Conservation (phyloP, 2,797 vertebrate species). For the Neostethus bicornis region DNA sequence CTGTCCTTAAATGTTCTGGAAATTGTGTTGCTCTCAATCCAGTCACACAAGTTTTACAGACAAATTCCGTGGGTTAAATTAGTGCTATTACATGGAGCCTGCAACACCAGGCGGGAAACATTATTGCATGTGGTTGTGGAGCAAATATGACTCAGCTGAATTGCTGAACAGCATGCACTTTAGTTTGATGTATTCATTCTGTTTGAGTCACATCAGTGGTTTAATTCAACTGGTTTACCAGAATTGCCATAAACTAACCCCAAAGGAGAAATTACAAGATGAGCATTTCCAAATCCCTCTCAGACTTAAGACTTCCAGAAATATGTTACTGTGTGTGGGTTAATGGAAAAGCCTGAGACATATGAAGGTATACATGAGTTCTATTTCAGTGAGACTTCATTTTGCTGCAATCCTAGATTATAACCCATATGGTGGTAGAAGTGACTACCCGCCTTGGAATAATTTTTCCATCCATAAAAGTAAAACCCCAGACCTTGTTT, state of each 20-base stretch:
- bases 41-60: not conserved
- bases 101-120: conserved; percentile 57
- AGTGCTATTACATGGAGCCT: conserved; percentile 17
- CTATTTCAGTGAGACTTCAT: conserved; percentile 48
- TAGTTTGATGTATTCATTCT: conserved; percentile 57
- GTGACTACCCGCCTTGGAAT: conserved; percentile 55
- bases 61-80: conserved; percentile 1
- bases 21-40: conserved; percentile 7
- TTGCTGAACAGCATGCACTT: conserved; percentile 40
- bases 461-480: conserved; percentile 67
- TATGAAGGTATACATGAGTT: conserved; percentile 41
- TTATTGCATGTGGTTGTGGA: conserved; percentile 40
- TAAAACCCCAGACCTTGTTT: conserved; percentile 71
- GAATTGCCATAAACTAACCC: conserved; percentile 52
- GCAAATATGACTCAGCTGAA: conserved; percentile 65
- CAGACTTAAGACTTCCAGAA: conserved; percentile 11
- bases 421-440: conserved; percentile 42
- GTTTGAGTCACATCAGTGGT: conserved; percentile 66
- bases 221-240: conserved; percentile 61
- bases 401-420: conserved; percentile 47
- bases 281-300: conserved; percentile 24
- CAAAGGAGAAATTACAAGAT: conserved; percentile 51
- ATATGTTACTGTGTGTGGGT: conserved; percentile 18
- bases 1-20: conserved; percentile 61
- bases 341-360: conserved; percentile 38